Conservation (phyloP, 2,888 invertebrate species). For the Thera britannica region DNA sequence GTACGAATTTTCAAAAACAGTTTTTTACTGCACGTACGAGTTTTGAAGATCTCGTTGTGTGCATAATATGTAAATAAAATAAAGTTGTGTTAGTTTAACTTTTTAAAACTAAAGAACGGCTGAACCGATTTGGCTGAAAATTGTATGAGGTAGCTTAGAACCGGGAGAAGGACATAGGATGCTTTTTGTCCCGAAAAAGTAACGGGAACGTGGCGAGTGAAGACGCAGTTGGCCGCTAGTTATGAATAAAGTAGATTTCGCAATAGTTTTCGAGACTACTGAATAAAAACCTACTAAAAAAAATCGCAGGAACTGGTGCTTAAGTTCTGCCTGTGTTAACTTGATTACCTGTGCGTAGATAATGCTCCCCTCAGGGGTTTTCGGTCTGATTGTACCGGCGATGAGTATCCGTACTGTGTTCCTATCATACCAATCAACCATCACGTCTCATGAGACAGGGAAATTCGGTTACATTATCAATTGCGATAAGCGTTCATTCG, state of each 20-base stretch:
- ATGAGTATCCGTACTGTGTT: background rate
- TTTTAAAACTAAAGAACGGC: too few species aligned
- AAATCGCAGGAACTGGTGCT: slow-evolving; percentile 1
- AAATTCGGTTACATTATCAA: background rate
- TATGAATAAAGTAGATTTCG: too few species aligned
- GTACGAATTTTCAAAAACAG: too few species aligned
- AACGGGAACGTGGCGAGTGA: too few species aligned
- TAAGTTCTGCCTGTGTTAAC: slow-evolving; percentile 3
- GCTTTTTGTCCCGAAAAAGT: too few species aligned
- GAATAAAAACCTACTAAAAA: too few species aligned
- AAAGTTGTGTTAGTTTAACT: too few species aligned
- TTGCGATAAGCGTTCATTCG: background rate
- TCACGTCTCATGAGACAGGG: background rate
- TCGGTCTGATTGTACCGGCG: slow-evolving; percentile 17
- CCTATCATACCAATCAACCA: background rate
- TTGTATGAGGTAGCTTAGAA: too few species aligned
- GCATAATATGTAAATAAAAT: too few species aligned
- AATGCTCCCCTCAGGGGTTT: slow-evolving; percentile 11
- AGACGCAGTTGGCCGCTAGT: too few species aligned
- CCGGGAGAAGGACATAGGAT: too few species aligned
- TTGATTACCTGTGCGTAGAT: slow-evolving; percentile 24
- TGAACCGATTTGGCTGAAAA: too few species aligned
- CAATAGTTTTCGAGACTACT: background rate
- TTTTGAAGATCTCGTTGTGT: background rate
- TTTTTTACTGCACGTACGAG: background rate